A percentile compares a stretch with the other conserved stretches of the same genome.
These are phyloP conservation scores for Protaetia brevitarsis DNA, from an alignment of 1,140 invertebrate genomes.

Conservation along the genomic window DNA sequence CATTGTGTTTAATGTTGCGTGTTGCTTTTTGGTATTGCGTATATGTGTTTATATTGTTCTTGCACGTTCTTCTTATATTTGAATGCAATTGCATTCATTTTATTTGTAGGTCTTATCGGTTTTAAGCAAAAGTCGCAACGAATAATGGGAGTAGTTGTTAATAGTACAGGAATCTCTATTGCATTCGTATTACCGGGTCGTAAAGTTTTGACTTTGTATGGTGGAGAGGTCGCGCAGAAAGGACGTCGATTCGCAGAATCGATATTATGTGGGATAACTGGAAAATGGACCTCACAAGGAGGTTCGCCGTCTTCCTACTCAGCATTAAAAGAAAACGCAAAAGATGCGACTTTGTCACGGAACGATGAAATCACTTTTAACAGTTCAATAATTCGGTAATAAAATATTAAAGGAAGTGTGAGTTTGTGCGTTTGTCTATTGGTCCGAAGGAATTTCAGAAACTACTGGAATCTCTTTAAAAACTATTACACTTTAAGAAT, in stretches of 20 bases:
- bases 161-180: background rate
- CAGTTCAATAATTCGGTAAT: too few species aligned
- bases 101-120: background rate
- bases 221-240: background rate
- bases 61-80: conserved; percentile 10
- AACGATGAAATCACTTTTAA: too few species aligned
- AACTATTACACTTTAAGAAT: too few species aligned
- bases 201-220: conserved; percentile 11
- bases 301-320: background rate
- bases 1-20: background rate
- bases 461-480: too few species aligned
- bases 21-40: background rate
- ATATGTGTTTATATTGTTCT: conserved; percentile 14
- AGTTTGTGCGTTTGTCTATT: too few species aligned
- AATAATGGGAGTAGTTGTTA: background rate
- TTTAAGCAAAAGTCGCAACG: background rate
- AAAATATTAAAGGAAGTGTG: too few species aligned
- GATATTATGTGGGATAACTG: conserved; percentile 10
- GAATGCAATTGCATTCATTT: background rate
- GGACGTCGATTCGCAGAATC: conserved; percentile 6
- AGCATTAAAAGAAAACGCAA: background rate
- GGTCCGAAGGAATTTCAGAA: too few species aligned
- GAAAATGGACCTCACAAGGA: conserved; percentile 8
- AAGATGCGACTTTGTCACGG: too few species aligned
- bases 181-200: background rate